These are phyloP conservation scores for Dynastes maya DNA, from an alignment of 2,888 invertebrate species.

Conservation along the genomic window DNA sequence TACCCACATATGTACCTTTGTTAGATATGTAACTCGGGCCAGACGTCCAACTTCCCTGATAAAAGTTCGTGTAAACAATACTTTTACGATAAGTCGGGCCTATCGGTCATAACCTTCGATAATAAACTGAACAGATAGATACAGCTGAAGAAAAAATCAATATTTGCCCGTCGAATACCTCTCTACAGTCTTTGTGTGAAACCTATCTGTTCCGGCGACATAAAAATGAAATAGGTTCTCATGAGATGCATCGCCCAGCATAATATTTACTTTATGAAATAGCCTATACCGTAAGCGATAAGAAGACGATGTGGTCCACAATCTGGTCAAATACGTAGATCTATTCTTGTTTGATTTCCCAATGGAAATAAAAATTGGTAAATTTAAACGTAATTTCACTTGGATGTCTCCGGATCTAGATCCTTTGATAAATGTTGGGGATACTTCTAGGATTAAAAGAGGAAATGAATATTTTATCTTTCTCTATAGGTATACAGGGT, in stretches of 20 bases:
- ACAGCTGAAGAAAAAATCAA: conserved; percentile 31
- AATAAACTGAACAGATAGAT: conserved; percentile 5
- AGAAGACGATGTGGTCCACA: background rate
- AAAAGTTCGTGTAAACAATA: conserved; percentile 23
- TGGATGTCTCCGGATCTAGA: background rate
- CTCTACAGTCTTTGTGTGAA: conserved; percentile 1
- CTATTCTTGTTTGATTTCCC: background rate
- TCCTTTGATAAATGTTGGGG: background rate
- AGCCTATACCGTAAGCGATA: conserved; percentile 10
- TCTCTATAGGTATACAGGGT: background rate
- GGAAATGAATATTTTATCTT: background rate
- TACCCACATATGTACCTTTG: no score
- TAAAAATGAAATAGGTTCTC: conserved; percentile 8
- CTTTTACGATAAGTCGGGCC: background rate
- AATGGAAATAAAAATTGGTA: background rate
- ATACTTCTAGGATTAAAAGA: no score
- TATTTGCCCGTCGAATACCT: conserved; percentile 29
- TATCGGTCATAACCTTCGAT: conserved; percentile 27
- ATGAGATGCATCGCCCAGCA: background rate
- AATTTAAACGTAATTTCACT: background rate
- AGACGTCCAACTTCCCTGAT: background rate
- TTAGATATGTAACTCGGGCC: background rate
- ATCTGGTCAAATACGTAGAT: background rate
- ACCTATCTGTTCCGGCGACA: background rate
- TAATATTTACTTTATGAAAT: conserved; percentile 15